These are phyloP conservation scores for Acronicta leporina DNA, from an alignment of 2,888 invertebrate species.

Conservation along the genomic window DNA sequence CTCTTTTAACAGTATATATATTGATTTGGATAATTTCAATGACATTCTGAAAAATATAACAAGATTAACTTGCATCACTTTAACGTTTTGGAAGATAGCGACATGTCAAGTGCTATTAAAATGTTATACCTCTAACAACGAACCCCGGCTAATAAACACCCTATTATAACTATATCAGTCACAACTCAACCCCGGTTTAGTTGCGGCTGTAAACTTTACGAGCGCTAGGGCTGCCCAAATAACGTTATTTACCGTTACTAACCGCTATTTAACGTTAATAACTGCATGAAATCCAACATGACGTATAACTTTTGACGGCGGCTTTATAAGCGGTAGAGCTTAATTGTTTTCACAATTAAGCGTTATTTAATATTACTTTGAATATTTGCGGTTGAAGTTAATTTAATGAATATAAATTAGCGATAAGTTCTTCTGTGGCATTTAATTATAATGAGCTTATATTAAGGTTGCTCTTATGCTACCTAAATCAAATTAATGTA, in stretches of 20 bases:
- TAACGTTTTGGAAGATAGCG: slow-evolving; percentile 3
- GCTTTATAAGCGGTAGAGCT: slow-evolving; percentile 26
- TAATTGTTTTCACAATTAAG: slow-evolving; percentile 32
- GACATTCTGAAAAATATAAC: no score
- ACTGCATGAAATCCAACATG: slow-evolving; percentile 25
- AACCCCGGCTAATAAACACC: slow-evolving; percentile 41
- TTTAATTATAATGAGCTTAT: no score
- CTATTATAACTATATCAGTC: slow-evolving; percentile 50
- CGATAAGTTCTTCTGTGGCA: no score
- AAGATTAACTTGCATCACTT: not conserved
- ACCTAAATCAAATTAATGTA: no score
- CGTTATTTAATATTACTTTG: slow-evolving; percentile 14
- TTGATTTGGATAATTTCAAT: no score
- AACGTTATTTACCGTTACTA: slow-evolving; percentile 33
- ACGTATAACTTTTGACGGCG: slow-evolving; percentile 21
- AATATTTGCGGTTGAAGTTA: slow-evolving; percentile 15
- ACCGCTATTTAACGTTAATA: slow-evolving; percentile 41
- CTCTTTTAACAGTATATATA: no score
- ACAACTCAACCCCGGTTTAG: slow-evolving; percentile 41
- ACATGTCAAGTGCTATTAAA: slow-evolving; percentile 23
- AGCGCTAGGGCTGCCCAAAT: slow-evolving; percentile 42
- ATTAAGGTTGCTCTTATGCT: no score
- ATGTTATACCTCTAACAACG: slow-evolving; percentile 9
- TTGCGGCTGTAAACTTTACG: slow-evolving; percentile 49
- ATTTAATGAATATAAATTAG: slow-evolving; percentile 2